These are phyloP conservation scores for Natator depressus DNA, from an alignment of 2,113 vertebrate genomes.

Conservation along the genomic window DNA sequence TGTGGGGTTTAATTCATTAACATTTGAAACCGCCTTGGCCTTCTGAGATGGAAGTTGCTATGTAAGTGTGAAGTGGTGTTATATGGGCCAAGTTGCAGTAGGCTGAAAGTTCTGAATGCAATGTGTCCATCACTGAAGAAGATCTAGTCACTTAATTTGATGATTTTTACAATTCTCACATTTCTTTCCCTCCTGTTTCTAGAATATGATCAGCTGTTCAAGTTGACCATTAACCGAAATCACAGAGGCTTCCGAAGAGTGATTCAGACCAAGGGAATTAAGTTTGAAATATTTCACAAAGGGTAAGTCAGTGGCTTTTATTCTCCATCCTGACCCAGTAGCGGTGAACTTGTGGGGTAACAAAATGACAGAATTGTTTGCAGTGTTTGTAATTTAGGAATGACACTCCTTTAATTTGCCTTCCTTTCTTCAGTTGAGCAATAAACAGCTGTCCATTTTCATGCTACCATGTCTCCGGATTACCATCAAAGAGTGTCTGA, in stretches of 20 bases:
- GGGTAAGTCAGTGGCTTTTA: constrained; percentile 81
- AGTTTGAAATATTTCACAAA: constrained; percentile 97
- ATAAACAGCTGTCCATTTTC: neutral
- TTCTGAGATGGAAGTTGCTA: neutral
- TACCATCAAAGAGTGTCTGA: neutral
- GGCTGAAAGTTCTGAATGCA: neutral
- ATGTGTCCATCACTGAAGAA: neutral
- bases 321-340: neutral
- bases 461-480: neutral
- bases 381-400: neutral
- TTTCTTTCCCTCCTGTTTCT: fast-evolving
- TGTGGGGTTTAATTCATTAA: neutral
- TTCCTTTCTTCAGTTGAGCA: neutral
- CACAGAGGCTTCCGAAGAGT: constrained; percentile 92
- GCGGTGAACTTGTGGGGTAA: neutral
- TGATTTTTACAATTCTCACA: neutral
- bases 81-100: neutral
- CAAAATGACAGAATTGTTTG: neutral
- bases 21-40: neutral
- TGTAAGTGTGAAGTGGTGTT: neutral
- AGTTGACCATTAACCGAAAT: constrained; percentile 92
- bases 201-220: constrained; percentile 97
- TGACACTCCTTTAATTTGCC: neutral
- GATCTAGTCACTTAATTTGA: neutral
- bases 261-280: constrained; percentile 91